These are phyloP conservation scores for Rhagoletis zephyria DNA, from an alignment of 1,140 invertebrate species.

Conservation along the genomic window DNA sequence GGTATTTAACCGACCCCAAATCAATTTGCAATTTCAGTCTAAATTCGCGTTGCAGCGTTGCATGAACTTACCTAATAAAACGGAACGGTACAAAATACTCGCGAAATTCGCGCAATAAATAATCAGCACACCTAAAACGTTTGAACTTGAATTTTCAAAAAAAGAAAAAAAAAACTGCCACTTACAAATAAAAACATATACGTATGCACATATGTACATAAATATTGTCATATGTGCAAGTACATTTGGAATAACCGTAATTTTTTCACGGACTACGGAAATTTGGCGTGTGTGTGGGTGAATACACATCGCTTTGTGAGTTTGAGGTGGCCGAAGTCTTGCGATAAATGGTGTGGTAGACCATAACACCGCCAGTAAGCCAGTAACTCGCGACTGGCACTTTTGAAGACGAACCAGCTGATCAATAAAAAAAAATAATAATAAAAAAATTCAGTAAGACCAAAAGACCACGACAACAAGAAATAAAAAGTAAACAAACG, in stretches of 20 bases:
- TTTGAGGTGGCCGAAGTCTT: background rate
- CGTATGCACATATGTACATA: background rate
- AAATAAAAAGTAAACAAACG: constrained; percentile 48
- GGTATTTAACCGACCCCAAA: constrained; percentile 73
- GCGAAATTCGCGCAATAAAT: background rate
- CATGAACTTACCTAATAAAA: constrained; percentile 63
- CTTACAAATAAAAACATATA: background rate
- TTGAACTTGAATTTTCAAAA: constrained; percentile 53
- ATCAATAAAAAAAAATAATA: background rate
- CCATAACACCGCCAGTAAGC: constrained; percentile 40
- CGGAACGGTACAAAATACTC: background rate
- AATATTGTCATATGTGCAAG: background rate
- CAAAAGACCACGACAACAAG: background rate
- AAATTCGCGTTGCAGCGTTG: constrained; percentile 73
- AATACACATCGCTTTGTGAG: background rate
- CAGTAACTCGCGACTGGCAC: constrained; percentile 21
- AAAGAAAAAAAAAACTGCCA: background rate
- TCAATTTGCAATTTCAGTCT: constrained; percentile 74
- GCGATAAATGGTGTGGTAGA: background rate
- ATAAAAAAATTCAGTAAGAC: background rate
- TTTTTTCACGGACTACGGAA: background rate
- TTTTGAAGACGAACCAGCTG: constrained; percentile 35
- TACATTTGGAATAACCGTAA: constrained; percentile 1
- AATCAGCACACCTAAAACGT: background rate
- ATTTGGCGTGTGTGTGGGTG: background rate